phyloP scores from a whole-genome alignment of 2,113 vertebrate genomes.

The Prolemur simus region DNA sequence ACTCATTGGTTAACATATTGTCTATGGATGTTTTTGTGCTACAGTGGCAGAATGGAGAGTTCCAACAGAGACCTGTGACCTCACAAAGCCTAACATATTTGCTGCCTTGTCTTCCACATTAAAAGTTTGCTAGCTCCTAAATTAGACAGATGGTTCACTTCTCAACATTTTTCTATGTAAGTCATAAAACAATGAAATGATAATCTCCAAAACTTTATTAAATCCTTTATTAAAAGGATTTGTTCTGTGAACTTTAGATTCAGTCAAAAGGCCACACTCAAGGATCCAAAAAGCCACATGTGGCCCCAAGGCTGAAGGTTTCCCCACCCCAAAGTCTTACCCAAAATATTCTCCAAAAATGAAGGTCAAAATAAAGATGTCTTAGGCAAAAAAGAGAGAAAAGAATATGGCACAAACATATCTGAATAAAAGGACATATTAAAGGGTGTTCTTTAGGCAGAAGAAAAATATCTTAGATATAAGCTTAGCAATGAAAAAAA shows the following conservation, averaged over 20 bases:
- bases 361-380: background rate
- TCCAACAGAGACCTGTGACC: background rate
- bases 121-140: background rate
- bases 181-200: background rate
- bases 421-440: background rate
- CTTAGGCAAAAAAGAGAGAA: background rate
- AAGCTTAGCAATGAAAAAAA: background rate
- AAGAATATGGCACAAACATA: background rate
- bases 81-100: background rate
- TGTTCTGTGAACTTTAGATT: too few relatives aligned
- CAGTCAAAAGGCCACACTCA: too few relatives aligned
- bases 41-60: background rate
- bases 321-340: background rate
- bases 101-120: background rate
- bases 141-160: background rate
- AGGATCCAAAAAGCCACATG: too few relatives aligned
- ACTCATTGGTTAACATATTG: background rate
- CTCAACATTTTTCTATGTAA: background rate
- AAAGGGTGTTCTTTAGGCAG: background rate
- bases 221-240: too few relatives aligned
- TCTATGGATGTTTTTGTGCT: background rate
- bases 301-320: too few relatives aligned
- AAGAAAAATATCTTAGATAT: slow-evolving; percentile 4
- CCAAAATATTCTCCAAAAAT: background rate
- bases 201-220: background rate